A percentile compares a stretch with the other conserved stretches of the same genome.
phyloP scores from a whole-genome alignment of 2,113 vertebrate species.

The Grammomys surdaster region DNA sequence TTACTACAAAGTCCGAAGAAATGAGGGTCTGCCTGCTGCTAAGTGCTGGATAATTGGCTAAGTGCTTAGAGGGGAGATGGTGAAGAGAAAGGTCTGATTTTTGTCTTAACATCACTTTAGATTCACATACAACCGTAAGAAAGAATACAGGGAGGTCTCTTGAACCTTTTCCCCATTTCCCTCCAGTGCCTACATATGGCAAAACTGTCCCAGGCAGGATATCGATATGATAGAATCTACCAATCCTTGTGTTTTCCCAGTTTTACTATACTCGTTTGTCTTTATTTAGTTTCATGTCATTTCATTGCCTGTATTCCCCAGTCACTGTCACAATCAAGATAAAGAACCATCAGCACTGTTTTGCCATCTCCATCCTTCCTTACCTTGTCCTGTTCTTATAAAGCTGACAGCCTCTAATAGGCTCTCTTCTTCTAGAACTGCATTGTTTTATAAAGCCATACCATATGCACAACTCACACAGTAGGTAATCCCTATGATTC shows the following conservation, averaged over 20 bases:
- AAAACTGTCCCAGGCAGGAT: constrained; percentile 12
- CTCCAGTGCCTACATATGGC: not conserved
- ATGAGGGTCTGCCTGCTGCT: not conserved
- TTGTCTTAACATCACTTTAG: constrained; percentile 9
- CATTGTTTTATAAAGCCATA: not conserved
- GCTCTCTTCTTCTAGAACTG: not conserved
- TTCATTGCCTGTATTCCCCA: not conserved
- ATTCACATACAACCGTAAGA: not conserved
- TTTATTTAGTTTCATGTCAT: not conserved
- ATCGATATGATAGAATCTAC: not conserved
- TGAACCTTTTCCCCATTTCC: constrained; percentile 32
- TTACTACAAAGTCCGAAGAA: constrained; percentile 24
- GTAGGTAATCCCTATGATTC: not conserved
- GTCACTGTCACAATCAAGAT: not conserved
- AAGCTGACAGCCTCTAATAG: not conserved
- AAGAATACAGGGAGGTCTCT: not conserved
- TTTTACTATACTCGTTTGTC: not conserved
- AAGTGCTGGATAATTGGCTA: constrained; percentile 25
- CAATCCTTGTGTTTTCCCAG: not conserved
- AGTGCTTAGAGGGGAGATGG: not conserved
- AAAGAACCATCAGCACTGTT: not conserved
- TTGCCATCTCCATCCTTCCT: not conserved
- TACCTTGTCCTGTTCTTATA: not conserved
- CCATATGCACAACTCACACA: not conserved
- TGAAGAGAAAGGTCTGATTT: constrained; percentile 1